Base-by-base conservation (phyloP, 2,888 invertebrate genomes). In the Ischnus inquisitorius region DNA sequence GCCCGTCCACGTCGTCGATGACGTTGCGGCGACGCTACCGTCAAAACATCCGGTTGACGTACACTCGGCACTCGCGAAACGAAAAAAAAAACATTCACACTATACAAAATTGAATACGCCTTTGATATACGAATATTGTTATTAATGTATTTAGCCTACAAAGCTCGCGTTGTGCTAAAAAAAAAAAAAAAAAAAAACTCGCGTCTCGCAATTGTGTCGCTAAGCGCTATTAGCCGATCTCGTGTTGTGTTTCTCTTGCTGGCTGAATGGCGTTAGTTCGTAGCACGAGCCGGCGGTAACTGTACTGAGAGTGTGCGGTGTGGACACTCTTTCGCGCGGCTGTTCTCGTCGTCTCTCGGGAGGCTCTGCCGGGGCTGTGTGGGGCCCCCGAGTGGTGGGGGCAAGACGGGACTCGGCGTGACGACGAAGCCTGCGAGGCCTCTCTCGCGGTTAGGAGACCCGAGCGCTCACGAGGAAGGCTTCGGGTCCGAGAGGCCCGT, bases 251-350 rank as follows among this genome's bases (percentile, higher is more conserved):
- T 67, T 12, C 43, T 54, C 25, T 39, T 46, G 57, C 19, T 34
- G 57, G 48, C 14, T 79, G 60, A 71, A 67, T 65, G 41, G 67
- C 54, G 57, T 85, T 87, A 88, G 88, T 90, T 89, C 88, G 88
- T 88, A 88, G 88, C 89, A 87, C 88, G 89, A 87, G 88, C 89
- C 90, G 90, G 90, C 91, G 86, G 88, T 92, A 92, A 92, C 92
- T 91, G 92, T 92, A 91, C 91, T 88, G 90, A 90, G 88, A 78
- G 84, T 68, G 84, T 88, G 86, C 78, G 65, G 83, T 86, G 89
- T 88, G 86, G 90, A 89, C 89, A 90, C 87, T 90, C 89, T 88
- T 88, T 89, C 90, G 88, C 86, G 87, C 89, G 71, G 69, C 79
- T 60, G 54, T 57, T 67, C n/a, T n/a, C 67, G 48, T 60, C 19